Base-by-base conservation (phyloP, 1,140 invertebrate species). In the Calephelis virginiensis region DNA sequence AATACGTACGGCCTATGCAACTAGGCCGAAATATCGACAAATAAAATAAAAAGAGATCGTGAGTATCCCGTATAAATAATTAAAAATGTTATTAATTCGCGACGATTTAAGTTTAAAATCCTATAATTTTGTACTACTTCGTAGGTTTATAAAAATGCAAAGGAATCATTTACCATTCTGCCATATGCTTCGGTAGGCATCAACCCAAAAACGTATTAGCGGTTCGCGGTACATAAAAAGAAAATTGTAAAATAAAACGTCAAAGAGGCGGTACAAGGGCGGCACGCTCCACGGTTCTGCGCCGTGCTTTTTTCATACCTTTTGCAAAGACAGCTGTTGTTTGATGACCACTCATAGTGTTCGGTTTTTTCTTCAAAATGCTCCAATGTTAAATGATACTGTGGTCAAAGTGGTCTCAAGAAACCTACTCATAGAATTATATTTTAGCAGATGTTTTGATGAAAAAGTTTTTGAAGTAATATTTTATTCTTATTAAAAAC, bases 321-420 rank as follows among this genome's bases (percentile, higher is more conserved):
- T 79, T 74, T 70, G 69, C 59, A 68, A 79, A 76, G 70, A 77
- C 86, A 89, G 83, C 84, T 89, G 86, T 80, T 82, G 77, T 85
- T 78, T 77, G 82, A 82, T 85, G 85, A 89, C 86, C 86, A 88
- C 83, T 89, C 83, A 68, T 80, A 75, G 67, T 64, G 74, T 76
- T 70, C 73, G 11, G 48, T 72, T 79, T 88, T 86, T 85, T 89
- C 68, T 72, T 53, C 46, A 59, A 14, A 68, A n/a, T 28, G 60
- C 64, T 61, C 70, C 64, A 40, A 72, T 78, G 80, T 78, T 79
- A 85, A 78, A 64, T 63, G 85, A 89, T 86, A 83, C 79, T 75
- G 68, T 75, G 74, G 81, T 81, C 78, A 75, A 78, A 86, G 80
- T 78, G 76, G 75, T 77, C 70, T 73, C 62, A 56, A 79, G 70